Conservation (phyloP, 2,888 invertebrate species). For the Oeneis ivallda region DNA sequence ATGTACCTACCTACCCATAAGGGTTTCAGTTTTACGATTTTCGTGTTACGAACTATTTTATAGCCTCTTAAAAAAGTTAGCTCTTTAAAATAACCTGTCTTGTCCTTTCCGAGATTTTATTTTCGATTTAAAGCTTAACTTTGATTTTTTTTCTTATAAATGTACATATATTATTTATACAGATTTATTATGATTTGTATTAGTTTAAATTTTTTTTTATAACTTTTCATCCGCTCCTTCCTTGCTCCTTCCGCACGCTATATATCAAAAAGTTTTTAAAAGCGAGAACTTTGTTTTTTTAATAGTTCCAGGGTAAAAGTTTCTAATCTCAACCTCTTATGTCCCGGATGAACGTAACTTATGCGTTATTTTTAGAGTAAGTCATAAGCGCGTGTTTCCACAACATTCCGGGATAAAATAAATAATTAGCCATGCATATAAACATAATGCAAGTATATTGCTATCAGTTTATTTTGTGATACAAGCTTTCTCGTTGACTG, state of each 20-base stretch:
- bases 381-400: slow-evolving; percentile 2
- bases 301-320: slow-evolving; percentile 27
- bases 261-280: slow-evolving; percentile 31
- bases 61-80: background rate
- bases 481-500: too few relatives aligned
- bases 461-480: too few relatives aligned
- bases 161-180: too few relatives aligned
- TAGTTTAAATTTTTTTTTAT: background rate
- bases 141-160: background rate
- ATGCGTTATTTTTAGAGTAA: slow-evolving; percentile 27
- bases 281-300: slow-evolving; percentile 20
- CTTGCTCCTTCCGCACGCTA: slow-evolving; percentile 24
- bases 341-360: slow-evolving; percentile 38
- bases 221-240: slow-evolving; percentile 14
- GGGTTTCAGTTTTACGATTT: background rate
- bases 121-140: background rate
- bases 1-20: background rate
- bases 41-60: background rate
- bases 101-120: background rate
- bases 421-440: too few relatives aligned
- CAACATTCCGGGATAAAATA: background rate
- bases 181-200: slow-evolving; percentile 2
- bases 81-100: background rate
- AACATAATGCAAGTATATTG: too few relatives aligned
- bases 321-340: slow-evolving; percentile 25